phyloP scores from a whole-genome alignment of 2,888 invertebrate species.

The Drosophila nigritarsus region DNA sequence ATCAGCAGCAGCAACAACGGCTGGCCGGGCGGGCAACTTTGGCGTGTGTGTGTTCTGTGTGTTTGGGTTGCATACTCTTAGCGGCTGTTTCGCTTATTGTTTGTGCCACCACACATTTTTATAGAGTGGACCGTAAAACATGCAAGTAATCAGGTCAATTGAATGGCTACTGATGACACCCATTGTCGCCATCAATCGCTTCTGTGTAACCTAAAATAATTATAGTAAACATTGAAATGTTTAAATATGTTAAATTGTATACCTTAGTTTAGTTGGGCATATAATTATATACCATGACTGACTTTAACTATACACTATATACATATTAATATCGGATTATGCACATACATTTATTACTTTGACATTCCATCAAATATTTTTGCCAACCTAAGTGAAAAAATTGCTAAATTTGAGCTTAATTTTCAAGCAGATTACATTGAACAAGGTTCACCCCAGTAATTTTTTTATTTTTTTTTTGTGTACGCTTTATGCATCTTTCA shows the following conservation, averaged over 20 bases:
- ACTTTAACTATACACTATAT: not conserved
- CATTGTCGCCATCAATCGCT: constrained; percentile 4
- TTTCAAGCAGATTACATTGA: constrained; percentile 1
- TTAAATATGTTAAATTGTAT: not conserved
- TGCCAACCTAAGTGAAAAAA: not conserved
- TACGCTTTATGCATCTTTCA: constrained; percentile 56
- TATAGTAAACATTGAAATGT: not conserved
- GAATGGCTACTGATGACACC: constrained; percentile 42
- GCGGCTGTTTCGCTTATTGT: constrained; percentile 59
- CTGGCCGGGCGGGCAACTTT: constrained; percentile 54
- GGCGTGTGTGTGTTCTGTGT: constrained; percentile 35
- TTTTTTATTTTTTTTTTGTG: constrained; percentile 8
- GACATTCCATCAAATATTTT: not conserved
- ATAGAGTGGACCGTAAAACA: constrained; percentile 67
- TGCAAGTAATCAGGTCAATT: constrained; percentile 75
- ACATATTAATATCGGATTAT: not conserved
- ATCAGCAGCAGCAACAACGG: constrained; percentile 24
- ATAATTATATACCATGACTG: not conserved
- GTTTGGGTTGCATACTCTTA: constrained; percentile 46
- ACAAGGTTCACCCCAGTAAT: constrained; percentile 44
- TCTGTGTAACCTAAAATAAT: constrained; percentile 11
- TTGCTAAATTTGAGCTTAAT: not conserved
- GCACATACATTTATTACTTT: constrained; percentile 1
- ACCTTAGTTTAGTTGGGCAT: not conserved
- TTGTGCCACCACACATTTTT: constrained; percentile 68